phyloP scores from a whole-genome alignment of 2,113 vertebrate species.

The Mungos mungo region DNA sequence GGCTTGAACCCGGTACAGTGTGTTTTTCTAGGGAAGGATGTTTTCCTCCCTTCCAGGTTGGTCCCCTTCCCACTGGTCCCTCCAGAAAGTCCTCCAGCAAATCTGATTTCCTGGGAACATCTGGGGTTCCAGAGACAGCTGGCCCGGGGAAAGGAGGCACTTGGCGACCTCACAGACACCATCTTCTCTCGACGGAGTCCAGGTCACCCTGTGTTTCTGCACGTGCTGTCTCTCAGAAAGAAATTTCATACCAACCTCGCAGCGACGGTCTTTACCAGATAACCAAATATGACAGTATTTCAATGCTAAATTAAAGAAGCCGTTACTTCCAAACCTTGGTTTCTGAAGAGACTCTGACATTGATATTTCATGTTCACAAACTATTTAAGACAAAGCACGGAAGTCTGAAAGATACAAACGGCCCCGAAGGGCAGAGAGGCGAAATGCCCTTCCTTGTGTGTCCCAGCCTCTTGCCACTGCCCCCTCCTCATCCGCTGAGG shows the following conservation, averaged over 20 bases:
- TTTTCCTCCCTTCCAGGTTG: background rate
- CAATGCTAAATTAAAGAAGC: slow-evolving; percentile 16
- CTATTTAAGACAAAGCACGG: slow-evolving; percentile 56
- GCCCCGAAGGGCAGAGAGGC: background rate
- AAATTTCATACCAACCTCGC: background rate
- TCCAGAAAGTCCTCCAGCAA: slow-evolving; percentile 5
- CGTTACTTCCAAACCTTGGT: background rate
- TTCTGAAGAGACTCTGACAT: slow-evolving; percentile 36
- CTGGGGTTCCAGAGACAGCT: background rate
- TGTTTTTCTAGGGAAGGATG: background rate
- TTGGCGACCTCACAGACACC: background rate
- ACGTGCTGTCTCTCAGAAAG: background rate
- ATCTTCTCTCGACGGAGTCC: background rate
- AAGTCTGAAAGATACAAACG: slow-evolving; percentile 19
- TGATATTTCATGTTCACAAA: slow-evolving; percentile 57
- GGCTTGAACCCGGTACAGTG: background rate
- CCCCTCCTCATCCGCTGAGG: slow-evolving; percentile 30
- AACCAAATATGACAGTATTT: slow-evolving; percentile 30
- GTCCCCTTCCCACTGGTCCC: background rate
- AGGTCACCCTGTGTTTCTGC: background rate
- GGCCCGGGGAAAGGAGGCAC: background rate
- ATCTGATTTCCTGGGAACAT: background rate
- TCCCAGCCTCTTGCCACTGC: background rate
- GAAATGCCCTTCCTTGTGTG: background rate
- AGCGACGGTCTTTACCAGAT: fast-evolving